Evolutionary conservation across 2,888 invertebrate genomes (phyloP), one percentile per base, ranked within the genome.

Genomic region (Archips crataeganus): DNA sequence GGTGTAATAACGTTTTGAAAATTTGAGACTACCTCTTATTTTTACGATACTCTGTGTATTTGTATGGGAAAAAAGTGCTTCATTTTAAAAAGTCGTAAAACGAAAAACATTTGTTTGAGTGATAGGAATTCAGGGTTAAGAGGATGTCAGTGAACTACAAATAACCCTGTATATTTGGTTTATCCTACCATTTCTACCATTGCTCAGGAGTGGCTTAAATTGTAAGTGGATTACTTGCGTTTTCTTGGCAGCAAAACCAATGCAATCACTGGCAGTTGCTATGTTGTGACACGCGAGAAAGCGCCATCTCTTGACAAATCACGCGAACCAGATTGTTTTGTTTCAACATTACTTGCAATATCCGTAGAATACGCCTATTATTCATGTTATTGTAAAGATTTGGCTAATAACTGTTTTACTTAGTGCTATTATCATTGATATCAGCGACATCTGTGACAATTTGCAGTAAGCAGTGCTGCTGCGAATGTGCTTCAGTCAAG

Each of bases 301-400:
- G 47, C 47, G 63, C 63, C 63, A 63, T 47, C 47, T 63, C 13
- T 47, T 63, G 45, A 32, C 63, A n/a, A 47, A 57, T 32, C 47
- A 4, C 34, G 8, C 9, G 42, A 63, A 47, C 11, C 34, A n/a
- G 9, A 23, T 23, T 11, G 32, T 11, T 57, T 32, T 32, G 6
- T 57, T 57, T 11, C 57, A 57, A 57, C 57, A 57, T 32, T 10
- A 32, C 57, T 23, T 57, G 11, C 32, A 32, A 57, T 49, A 49
- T 49, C 23, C 8, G 23, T 23, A 54, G 23, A 32, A 57, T 32
- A 3, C 10, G 10, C 36, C 4, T 57, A 13, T 11, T 57, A 10
- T 32, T 32, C 3, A 57, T 10, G 32, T 32, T 32, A 6, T 32
- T 32, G 4, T 57, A 32, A 49, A n/a, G n/a, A 49, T 49, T 13